Evolutionary conservation across 2,888 invertebrate species (phyloP), one percentile per base, ranked within the genome.

Genomic region (Drosophila incognita): DNA sequence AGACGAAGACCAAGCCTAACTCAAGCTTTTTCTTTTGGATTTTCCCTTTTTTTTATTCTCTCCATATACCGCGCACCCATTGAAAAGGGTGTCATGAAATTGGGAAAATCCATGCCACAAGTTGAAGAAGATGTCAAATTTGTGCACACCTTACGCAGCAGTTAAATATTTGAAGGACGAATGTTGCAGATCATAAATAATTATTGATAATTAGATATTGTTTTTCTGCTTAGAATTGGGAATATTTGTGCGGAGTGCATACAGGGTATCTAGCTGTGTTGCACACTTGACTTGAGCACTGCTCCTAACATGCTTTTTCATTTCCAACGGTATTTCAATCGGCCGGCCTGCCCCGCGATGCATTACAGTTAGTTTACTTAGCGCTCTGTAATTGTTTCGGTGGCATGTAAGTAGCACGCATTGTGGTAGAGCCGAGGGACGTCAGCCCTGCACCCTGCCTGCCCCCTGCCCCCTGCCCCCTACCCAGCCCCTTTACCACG

Each of bases 321-420:
- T 66, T 77, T 68, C 69, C 65, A 86, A 87, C 90, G 87, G 87
- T 88, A 90, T 86, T 87, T 80, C 82, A 82, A 84, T 89, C 85
- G 75, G 66, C 27, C 72, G 72, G 66, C 31, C 72, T 49, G 54
- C 46, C 40, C 40, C 64, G 29, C 49, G 63, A 49, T 66, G 71
- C 84, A 86, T 84, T 86, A 89, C 89, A 84, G 89, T 87, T 84
- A 82, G 87, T 89, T 86, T 87, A 87, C 90, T 86, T 90, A 87
- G 87, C 89, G 87, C 86, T 74, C 87, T 82, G 90, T 87, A 87
- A 87, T 87, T 87, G 87, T 87, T 87, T 90, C 89, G 85, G 85
- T 86, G 85, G 85, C 85, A 86, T 86, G 89, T 89, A 86, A 89
- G 85, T 86, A 89, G 85, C 85, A 86, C 85, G 85, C 85, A 89